phyloP scores from a whole-genome alignment of 2,888 invertebrate species.

The Drosophila longiperda region DNA sequence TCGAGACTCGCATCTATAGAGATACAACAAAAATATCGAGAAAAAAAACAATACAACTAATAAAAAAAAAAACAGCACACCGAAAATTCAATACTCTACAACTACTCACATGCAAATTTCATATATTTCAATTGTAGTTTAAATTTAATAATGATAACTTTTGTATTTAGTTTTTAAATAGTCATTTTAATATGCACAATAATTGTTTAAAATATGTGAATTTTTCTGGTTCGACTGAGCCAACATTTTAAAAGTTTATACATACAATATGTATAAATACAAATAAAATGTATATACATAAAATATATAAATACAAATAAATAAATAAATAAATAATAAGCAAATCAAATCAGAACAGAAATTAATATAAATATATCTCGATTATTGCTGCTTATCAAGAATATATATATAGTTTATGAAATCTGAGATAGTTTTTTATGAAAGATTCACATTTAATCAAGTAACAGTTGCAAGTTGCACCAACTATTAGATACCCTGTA shows the following conservation, averaged over 20 bases:
- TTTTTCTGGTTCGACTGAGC: background rate
- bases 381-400: background rate
- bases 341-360: background rate
- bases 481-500: background rate
- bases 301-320: too few relatives aligned
- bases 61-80: background rate
- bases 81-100: background rate
- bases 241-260: background rate
- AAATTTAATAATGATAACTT: background rate
- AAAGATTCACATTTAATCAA: background rate
- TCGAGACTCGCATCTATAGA: too few relatives aligned
- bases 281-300: too few relatives aligned
- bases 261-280: background rate
- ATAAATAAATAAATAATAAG: too few relatives aligned
- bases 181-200: too few relatives aligned
- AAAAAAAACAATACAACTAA: conserved; percentile 48
- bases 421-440: background rate
- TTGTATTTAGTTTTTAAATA: background rate
- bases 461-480: background rate
- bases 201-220: background rate
- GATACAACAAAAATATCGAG: conserved; percentile 23
- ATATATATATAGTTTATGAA: background rate
- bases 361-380: background rate
- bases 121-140: background rate
- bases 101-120: background rate